phyloP scores from a whole-genome alignment of 1,140 invertebrate genomes.

The Cherax destructor region DNA sequence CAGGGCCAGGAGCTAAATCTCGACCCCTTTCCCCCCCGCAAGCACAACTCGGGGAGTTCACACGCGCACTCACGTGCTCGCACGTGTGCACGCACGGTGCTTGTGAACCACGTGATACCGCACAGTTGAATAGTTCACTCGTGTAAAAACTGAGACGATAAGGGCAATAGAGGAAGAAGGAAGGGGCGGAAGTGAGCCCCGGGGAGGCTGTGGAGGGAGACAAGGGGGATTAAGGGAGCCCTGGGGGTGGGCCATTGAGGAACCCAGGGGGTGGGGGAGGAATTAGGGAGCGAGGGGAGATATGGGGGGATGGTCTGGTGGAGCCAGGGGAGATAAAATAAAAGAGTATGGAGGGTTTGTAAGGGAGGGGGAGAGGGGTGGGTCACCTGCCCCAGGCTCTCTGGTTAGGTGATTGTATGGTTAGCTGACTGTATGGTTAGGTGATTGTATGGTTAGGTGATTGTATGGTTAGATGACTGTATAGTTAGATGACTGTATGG shows the following conservation, averaged over 20 bases:
- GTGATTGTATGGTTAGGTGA: no score
- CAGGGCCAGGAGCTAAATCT: no score
- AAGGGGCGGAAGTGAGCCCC: not conserved
- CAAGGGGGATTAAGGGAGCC: no score
- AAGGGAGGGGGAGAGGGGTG: not conserved
- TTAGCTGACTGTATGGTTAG: not conserved
- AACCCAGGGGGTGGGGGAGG: no score
- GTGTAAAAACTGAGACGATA: not conserved
- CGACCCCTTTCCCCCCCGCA: no score
- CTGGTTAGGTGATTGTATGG: not conserved
- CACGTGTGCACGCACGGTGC: not conserved
- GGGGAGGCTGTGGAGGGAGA: no score
- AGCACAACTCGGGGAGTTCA: no score
- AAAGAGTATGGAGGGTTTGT: not conserved
- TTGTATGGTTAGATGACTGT: not conserved
- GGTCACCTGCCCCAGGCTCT: not conserved
- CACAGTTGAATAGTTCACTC: not conserved
- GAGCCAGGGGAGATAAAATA: not conserved
- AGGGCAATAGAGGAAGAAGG: not conserved
- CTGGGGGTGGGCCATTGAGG: no score
- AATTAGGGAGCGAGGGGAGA: no score
- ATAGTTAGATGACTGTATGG: no score
- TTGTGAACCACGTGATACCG: not conserved
- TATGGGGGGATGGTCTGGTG: no score
- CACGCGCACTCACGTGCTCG: not conserved